Evolutionary conservation across 2,113 vertebrate genomes (phyloP).

Genomic region (Stigmatopora nigra): DNA sequence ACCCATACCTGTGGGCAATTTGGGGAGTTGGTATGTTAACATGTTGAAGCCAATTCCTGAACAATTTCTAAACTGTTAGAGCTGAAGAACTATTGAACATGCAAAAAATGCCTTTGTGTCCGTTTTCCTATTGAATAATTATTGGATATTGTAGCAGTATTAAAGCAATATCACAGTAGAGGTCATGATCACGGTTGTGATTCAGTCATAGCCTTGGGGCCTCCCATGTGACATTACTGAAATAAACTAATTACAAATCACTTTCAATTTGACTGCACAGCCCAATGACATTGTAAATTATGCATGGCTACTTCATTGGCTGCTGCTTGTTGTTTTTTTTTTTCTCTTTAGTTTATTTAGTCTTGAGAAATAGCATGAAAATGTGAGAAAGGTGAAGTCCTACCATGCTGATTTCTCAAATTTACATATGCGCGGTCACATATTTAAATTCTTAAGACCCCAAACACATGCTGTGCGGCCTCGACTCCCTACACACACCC

Average conservation of each 20-base stretch:
- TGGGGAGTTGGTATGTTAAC: neutral
- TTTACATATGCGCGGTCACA: conserved; percentile 38
- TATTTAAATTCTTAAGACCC: conserved; percentile 30
- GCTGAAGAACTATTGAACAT: neutral
- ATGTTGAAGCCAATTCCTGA: neutral
- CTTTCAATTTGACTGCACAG: conserved; percentile 52
- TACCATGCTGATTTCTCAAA: neutral
- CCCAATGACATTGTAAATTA: conserved; percentile 68
- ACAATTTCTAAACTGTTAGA: neutral
- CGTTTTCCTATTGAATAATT: neutral
- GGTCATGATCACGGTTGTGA: neutral
- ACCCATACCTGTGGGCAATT: neutral
- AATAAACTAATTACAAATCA: conserved; percentile 37
- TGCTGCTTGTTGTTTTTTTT: conserved; percentile 30
- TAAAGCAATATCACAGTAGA: neutral
- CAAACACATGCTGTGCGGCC: conserved; percentile 30
- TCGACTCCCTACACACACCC: conserved; percentile 1
- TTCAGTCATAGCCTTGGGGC: neutral
- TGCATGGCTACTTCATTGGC: conserved; percentile 73
- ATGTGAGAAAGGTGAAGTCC: conserved; percentile 48
- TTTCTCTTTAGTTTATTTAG: conserved; percentile 27
- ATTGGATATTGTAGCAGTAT: neutral
- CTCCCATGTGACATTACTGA: neutral
- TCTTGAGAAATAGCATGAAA: conserved; percentile 39
- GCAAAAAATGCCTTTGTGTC: neutral